Evolutionary conservation across 1,140 invertebrate genomes (phyloP), one percentile per base, ranked within the genome.

Genomic region (Zaprionus ghesquierei): DNA sequence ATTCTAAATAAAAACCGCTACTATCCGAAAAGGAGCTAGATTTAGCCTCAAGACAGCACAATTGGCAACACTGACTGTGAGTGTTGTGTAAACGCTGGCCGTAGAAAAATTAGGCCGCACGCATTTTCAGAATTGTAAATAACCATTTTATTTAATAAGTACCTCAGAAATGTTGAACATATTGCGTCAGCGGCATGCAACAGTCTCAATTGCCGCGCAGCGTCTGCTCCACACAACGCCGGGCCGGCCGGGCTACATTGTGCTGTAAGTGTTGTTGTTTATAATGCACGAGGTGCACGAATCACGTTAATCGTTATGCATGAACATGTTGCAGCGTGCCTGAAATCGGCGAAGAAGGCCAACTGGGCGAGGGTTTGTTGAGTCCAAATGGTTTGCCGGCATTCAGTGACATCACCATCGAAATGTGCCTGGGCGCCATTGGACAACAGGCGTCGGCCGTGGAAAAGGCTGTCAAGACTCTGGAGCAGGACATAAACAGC

Each of bases 281-380:
- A n/a, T n/a, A n/a, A 31, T 51, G 22, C 49, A 25, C 49, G 23
- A 20, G 23, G 49, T 51, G 20, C 23, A 46, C 10, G 53, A 5
- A 49, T 38, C 20, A 51, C 44, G 33, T 18, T 2, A 18, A 49
- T 9, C 58, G 20, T 9, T 9, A 8, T 10, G 54, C 20, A 63
- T 49, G 1, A 5, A 51, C n/a, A 9, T 9, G 6, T 33, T 66
- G 8, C 9, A 98, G 97, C 74, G 94, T 98, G 62, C 98, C 98
- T 46, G 97, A 98, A 94, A 96, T 98, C 51, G 97, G 97, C 5
- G 95, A 96, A 89, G 97, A 98, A 85, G 93, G 94, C 44, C 93
- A 93, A 5, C 94, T 95, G 33, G 95, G 95, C 77, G 96, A 97
- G 93, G 93, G 95, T 20, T 90, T 98, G n/a, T 84, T 98, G 1